These are phyloP conservation scores for Liodrosophila aerea DNA, from an alignment of 2,888 invertebrate species.

Conservation along the genomic window DNA sequence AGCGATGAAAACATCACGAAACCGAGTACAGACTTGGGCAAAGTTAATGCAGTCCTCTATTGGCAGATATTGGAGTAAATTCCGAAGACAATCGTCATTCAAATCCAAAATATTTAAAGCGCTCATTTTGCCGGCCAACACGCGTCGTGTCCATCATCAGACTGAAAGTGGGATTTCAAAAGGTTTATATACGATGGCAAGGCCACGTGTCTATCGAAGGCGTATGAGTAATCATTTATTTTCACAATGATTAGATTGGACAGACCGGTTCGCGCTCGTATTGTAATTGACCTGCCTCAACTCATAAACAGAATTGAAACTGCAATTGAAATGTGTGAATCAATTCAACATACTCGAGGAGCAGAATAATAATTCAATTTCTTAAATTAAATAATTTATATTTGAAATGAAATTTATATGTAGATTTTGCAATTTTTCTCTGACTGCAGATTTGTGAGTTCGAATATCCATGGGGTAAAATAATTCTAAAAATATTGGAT, in stretches of 20 bases:
- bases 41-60: constrained; percentile 37
- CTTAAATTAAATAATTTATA: too few species aligned
- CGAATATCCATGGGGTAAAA: too few species aligned
- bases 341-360: too few species aligned
- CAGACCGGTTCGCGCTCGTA: too few species aligned
- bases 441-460: too few species aligned
- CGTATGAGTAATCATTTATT: constrained; percentile 48
- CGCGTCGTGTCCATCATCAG: constrained; percentile 2
- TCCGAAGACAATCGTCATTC: constrained; percentile 46
- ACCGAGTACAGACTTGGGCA: constrained; percentile 47
- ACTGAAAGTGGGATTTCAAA: constrained; percentile 30
- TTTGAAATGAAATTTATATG: too few species aligned
- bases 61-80: constrained; percentile 35
- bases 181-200: constrained; percentile 8
- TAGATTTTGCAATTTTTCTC: too few species aligned
- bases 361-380: too few species aligned
- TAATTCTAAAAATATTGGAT: too few species aligned
- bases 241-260: not conserved
- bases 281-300: too few species aligned
- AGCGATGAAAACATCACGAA: constrained; percentile 47
- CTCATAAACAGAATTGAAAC: too few species aligned
- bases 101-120: constrained; percentile 39
- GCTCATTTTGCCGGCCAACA: constrained; percentile 25
- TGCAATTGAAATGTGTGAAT: too few species aligned
- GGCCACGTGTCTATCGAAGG: constrained; percentile 53